A percentile compares a stretch with the other conserved stretches of the same genome.
These are phyloP conservation scores for Odocoileus virginianus DNA, from an alignment of 2,113 vertebrate genomes.

Conservation along the genomic window DNA sequence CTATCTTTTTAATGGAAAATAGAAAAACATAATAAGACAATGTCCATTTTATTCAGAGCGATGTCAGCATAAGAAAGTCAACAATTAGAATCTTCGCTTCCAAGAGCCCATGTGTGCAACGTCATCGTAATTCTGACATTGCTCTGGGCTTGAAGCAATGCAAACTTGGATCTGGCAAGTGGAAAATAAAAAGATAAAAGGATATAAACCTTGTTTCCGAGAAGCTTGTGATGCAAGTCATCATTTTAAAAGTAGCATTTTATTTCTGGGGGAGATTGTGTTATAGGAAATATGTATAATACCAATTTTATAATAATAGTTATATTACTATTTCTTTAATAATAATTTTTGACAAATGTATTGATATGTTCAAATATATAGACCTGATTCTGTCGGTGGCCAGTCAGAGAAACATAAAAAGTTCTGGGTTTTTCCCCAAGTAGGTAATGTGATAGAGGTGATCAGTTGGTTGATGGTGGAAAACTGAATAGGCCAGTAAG, in stretches of 20 bases:
- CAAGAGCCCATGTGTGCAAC: neutral
- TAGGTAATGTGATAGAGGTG: neutral
- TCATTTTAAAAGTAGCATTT: neutral
- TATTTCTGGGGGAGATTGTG: neutral
- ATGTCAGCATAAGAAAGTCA: neutral
- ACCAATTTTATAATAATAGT: neutral
- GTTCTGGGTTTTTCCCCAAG: neutral
- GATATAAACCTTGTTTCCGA: neutral
- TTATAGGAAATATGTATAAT: neutral
- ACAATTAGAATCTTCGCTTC: neutral
- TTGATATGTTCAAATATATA: neutral
- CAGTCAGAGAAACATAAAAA: neutral
- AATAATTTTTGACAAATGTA: neutral
- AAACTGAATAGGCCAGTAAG: neutral
- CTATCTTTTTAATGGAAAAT: constrained; percentile 38
- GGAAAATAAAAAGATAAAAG: neutral
- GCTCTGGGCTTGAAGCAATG: neutral
- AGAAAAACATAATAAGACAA: neutral
- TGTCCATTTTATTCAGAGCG: neutral
- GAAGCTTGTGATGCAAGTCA: neutral
- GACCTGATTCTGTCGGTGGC: neutral
- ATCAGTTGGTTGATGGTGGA: neutral
- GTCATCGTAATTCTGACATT: no score
- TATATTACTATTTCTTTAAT: neutral
- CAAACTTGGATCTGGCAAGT: neutral